Evolutionary conservation across 1,140 invertebrate species (phyloP), one percentile per base, ranked within the genome.

Genomic region (Sarcophaga bullata): DNA sequence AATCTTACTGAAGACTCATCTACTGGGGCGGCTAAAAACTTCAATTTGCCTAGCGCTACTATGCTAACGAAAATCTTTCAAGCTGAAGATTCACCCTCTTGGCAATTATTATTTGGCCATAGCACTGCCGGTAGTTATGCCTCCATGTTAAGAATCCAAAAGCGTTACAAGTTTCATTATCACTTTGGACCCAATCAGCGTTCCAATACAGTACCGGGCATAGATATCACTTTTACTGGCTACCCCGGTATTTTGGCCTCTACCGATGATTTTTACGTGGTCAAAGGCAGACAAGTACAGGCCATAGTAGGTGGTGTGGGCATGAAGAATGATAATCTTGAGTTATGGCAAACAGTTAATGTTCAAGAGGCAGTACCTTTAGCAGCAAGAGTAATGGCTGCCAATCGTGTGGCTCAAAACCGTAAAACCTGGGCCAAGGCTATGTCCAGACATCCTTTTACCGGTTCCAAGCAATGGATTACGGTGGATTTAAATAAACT

Each of bases 391-490:
- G 92, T 95, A n/a, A 94, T 97, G 92, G 94, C 96, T 10, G 95
- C 97, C 5, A 98, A 98, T 91, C 92, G 95, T 83, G 91, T 99
- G 48, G 94, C 97, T 0, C 91, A 89, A 1, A 92, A 93, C 86
- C 94, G 95, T 4, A 90, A 91, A 48, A 91, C 93, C 7, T 98
- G 97, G 97, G 93, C 93, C 0, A 90, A 91, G 6, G 87, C 91
- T 0, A 90, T 95, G 50, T 91, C 92, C 0, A 86, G 90, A 2
- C 94, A 97, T 90, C 95, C 95, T 82, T 95, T 95, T 8, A 97
- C 96, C 48, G 95, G 96, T 81, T 95, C 95, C 86, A 96, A 97
- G 85, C 96, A 98, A 88, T 99, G 97, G 97, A 93, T 97, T 83
- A 91, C 95, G 9, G 91, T 97, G 0, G 95, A 98, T 90, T 95